Percentiles rank a stretch among this genome's conserved stretches.
These are phyloP conservation scores for Ovis canadensis DNA, from an alignment of 2,113 vertebrate species.

Conservation along the genomic window DNA sequence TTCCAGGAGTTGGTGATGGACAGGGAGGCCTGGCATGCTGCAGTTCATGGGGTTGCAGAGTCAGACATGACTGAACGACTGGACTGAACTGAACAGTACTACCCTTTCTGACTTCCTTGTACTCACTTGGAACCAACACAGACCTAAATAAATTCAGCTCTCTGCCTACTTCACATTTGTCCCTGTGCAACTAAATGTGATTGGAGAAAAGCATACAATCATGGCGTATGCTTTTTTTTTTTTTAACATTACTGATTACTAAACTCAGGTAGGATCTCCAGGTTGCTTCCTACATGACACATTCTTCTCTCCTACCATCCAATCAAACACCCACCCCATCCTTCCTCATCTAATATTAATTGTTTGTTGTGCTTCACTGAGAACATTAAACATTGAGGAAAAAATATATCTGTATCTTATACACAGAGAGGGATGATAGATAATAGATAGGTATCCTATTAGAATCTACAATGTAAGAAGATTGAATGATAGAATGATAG, in stretches of 20 bases:
- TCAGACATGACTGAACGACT: background rate
- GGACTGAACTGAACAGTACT: background rate
- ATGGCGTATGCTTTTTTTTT: background rate
- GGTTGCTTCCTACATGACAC: background rate
- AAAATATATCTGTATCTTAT: background rate
- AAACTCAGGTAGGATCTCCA: background rate
- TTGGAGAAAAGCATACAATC: background rate
- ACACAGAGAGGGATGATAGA: background rate
- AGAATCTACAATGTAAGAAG: no score
- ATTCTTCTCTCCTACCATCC: background rate
- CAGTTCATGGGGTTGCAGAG: background rate
- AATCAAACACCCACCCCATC: background rate
- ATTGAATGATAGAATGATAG: no score
- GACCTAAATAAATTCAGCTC: background rate
- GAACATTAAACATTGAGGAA: background rate
- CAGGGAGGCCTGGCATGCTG: background rate
- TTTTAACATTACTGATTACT: background rate
- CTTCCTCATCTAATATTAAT: background rate
- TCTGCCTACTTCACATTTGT: background rate
- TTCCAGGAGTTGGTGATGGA: background rate
- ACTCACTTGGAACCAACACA: background rate
- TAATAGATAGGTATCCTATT: background rate
- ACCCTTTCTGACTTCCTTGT: background rate
- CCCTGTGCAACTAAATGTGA: background rate
- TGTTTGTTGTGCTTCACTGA: background rate